Base-by-base conservation (phyloP, 2,888 invertebrate species). In the Pemphredon lugubris region DNA sequence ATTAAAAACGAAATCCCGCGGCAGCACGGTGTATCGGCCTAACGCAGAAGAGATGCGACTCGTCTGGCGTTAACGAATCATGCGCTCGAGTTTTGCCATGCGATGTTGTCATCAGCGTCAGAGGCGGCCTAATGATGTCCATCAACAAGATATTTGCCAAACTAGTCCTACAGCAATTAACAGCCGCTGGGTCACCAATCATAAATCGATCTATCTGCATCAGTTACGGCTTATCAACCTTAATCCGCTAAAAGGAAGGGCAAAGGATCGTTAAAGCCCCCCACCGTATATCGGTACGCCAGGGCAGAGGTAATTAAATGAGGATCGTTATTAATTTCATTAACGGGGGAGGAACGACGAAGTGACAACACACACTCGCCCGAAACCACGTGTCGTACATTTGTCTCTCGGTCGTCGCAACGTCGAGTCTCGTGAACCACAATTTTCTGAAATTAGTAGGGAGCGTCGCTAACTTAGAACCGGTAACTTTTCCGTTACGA, bases 201-300 rank as follows among this genome's bases (percentile, higher is more conserved):
- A 74, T 70, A 70, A 61, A 63, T 59, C 66, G 75, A 75, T 74
- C 75, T 69, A 61, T 45, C 63, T 55, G 61, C 70, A 54, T 55
- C 65, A 48, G 59, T 58, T 73, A 60, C 51, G 50, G 51, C 68
- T 75, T 65, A 69, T 69, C 69, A 50, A 69, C 48, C 32, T 59
- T 74, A 74, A 74, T 70, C 66, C 59, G 61, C n/a, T 68, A 53
- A 68, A 69, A 75, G 75, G 75, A 69, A 64, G 73, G 73, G 51
- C 18, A 39, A 50, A 44, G 47, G 63, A 40, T 69, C 69, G 65
- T 69, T 65, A 66, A 55, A 58, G 37, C 48, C n/a, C 57, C n/a
- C 34, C n/a, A n/a, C n/a, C n/a, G n/a, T 47, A 63, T 26, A 42
- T n/a, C 51, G 23, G 50, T 57, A 20, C 68, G 63, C 14, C 68